Percentiles rank a stretch among this genome's conserved stretches.
Evolutionary conservation across 1,140 invertebrate genomes (phyloP).

Genomic region (Belonocnema kinseyi): DNA sequence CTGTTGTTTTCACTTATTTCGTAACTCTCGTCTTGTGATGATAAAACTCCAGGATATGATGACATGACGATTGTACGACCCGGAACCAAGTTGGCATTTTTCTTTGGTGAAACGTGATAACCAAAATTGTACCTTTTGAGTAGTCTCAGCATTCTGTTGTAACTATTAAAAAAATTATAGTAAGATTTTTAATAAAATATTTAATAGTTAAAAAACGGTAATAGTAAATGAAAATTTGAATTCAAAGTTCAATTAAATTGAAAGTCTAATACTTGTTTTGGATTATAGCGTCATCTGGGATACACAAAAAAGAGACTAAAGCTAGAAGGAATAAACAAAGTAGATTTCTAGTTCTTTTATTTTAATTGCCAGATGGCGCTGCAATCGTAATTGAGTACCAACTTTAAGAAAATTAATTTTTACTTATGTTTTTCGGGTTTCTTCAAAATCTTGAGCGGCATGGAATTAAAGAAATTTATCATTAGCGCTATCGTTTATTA

Average conservation of each 20-base stretch:
- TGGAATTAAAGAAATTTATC: constrained; percentile 18
- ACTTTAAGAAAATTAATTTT: too few species aligned
- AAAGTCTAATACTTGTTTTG: too few species aligned
- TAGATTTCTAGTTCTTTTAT: too few species aligned
- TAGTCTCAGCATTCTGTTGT: constrained; percentile 90
- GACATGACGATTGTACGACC: constrained; percentile 81
- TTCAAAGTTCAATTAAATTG: too few species aligned
- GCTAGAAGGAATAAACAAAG: not conserved
- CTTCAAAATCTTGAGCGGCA: not conserved
- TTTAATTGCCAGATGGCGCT: too few species aligned
- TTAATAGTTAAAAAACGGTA: too few species aligned
- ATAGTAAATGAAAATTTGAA: too few species aligned
- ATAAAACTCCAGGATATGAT: constrained; percentile 91
- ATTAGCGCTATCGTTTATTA: constrained; percentile 25
- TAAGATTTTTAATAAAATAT: too few species aligned
- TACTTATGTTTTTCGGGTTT: constrained; percentile 7
- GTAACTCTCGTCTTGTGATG: constrained; percentile 94
- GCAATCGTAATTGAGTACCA: too few species aligned
- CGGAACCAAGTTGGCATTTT: constrained; percentile 76
- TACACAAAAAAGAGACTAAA: not conserved
- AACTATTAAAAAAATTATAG: constrained; percentile 72
- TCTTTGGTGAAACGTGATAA: constrained; percentile 79
- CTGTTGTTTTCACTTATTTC: constrained; percentile 76
- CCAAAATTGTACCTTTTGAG: constrained; percentile 93
- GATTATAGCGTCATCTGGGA: too few species aligned